Evolutionary conservation across 2,797 vertebrate genomes (phyloP), one percentile per base, ranked within the genome.

Genomic region (Karalla daura): DNA sequence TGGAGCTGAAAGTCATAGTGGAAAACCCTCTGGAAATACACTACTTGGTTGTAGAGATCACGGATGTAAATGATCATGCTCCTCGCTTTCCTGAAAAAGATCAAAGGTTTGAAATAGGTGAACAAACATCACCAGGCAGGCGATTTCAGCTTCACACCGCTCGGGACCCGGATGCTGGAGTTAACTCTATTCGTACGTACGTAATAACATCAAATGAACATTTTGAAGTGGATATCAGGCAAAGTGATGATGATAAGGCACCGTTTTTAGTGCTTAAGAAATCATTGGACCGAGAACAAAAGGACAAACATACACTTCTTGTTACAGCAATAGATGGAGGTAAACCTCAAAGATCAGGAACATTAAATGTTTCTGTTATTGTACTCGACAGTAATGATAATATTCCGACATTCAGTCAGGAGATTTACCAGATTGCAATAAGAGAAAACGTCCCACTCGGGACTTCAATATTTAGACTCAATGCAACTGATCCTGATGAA

Each of bases 21-120:
- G 94, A 95, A 74, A 78, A 89, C 2, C 95, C 95, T 1, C 59
- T 94, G 28, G 91, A 94, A 74, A 89, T 95, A 28, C 89, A 94
- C 13, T 85, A 92, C 11, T 76, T 93, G 0, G 47, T 74, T 4
- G 78, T 95, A 0, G 92, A 94, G 65, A 78, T 95, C 17, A 63
- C 76, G 0, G 94, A 95, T 59, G 62, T 93, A 0, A 95, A 95
- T 55, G 94, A 95, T 27, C 85, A 95, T 23, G 40, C 70, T 0
- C 93, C 94, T 0, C 64, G 1, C 6, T 94, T 95, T 10, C 67
- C 74, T 0, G 84, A 88, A 39, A 69, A 53, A 8, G 35, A 66
- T 3, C 84, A 78, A 3, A 20, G 0, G 5, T 71, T 94, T 9
- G 80, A 93, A 45, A 91, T 93, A 35, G 0, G 3, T 0, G 94